Evolutionary conservation across 2,888 invertebrate genomes (phyloP).

Genomic region (Campoletis raptor): DNA sequence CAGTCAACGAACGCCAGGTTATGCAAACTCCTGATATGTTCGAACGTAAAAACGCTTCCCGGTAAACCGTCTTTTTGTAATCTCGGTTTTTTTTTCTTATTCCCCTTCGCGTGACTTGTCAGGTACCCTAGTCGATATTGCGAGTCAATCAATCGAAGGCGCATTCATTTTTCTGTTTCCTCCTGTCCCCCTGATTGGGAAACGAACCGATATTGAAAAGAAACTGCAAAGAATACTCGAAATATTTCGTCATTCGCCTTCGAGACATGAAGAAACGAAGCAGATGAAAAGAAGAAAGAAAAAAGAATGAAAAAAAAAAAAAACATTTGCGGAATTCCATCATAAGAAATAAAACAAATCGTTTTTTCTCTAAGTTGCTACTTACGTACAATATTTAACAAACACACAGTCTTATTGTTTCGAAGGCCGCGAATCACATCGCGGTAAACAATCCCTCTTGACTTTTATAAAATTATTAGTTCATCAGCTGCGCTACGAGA

Average conservation of each 20-base stretch:
- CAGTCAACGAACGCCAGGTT: conserved; percentile 75
- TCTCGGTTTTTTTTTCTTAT: conserved; percentile 27
- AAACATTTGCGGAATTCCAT: conserved; percentile 54
- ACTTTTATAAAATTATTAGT: conserved; percentile 56
- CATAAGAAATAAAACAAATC: conserved; percentile 27
- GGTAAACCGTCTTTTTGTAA: conserved; percentile 32
- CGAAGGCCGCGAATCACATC: conserved; percentile 66
- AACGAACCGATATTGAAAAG: conserved; percentile 22
- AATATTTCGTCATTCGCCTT: conserved; percentile 20
- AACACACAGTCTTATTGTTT: conserved; percentile 83
- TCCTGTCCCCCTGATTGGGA: neutral
- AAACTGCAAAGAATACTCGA: conserved; percentile 17
- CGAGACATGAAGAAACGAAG: conserved; percentile 5
- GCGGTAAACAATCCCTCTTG: conserved; percentile 28
- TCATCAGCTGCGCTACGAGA: conserved; percentile 50
- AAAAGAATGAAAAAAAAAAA: conserved; percentile 32
- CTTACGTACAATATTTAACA: conserved; percentile 79
- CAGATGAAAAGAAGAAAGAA: neutral
- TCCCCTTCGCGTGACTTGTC: conserved; percentile 53
- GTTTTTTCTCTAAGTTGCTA: conserved; percentile 67
- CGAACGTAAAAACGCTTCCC: conserved; percentile 58
- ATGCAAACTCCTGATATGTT: conserved; percentile 82
- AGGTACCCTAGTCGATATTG: conserved; percentile 79
- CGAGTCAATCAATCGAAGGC: conserved; percentile 68
- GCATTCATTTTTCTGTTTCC: conserved; percentile 31